These are phyloP conservation scores for Brienomyrus brachyistius DNA, from an alignment of 2,113 vertebrate species.

Conservation along the genomic window DNA sequence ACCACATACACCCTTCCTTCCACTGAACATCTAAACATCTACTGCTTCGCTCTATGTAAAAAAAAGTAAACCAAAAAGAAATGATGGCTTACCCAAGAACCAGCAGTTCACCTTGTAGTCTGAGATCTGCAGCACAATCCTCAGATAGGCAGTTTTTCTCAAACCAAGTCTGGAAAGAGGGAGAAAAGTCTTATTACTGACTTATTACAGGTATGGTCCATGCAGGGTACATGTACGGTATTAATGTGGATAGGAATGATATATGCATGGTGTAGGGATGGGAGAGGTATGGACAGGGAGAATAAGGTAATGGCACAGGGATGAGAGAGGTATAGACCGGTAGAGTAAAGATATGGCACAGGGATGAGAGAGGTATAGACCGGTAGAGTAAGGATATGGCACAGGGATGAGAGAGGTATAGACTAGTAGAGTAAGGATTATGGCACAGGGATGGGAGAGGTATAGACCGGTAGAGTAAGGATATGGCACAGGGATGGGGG, in stretches of 20 bases:
- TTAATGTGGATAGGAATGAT: background rate
- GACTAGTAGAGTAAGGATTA: no score
- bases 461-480: no score
- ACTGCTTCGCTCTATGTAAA: background rate
- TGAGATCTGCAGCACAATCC: conserved; percentile 89
- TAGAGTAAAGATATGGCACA: no score
- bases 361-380: no score
- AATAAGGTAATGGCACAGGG: no score
- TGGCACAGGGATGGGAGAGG: no score
- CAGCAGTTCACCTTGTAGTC: conserved; percentile 78
- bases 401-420: no score
- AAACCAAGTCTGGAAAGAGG: conserved; percentile 78
- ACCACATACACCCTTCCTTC: background rate
- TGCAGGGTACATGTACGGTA: background rate
- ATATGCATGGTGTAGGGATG: background rate
- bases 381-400: no score
- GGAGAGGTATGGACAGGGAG: background rate
- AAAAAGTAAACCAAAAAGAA: conserved; percentile 14
- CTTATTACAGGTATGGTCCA: background rate
- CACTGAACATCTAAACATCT: background rate
- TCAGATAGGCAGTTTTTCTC: conserved; percentile 95
- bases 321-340: no score
- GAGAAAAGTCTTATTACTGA: conserved; percentile 16
- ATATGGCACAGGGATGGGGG: background rate
- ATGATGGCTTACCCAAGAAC: conserved; percentile 72